phyloP scores from a whole-genome alignment of 2,888 invertebrate genomes.

The Xylota segnis region DNA sequence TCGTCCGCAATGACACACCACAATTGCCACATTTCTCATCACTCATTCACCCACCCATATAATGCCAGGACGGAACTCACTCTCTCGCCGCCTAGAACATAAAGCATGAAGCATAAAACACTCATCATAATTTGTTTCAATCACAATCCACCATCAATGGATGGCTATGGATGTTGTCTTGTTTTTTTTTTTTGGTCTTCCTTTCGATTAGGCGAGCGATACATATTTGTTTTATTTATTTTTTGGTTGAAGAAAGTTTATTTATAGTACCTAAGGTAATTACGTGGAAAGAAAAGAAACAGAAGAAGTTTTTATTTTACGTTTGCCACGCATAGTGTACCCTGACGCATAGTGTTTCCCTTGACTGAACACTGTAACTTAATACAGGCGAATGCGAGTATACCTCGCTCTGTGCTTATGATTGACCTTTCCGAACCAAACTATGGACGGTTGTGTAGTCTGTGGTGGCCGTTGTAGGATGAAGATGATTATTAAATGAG shows the following conservation, averaged over 20 bases:
- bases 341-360: conserved; percentile 21
- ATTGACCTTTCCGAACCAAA: conserved; percentile 64
- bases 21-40: conserved; percentile 71
- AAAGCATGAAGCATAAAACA: conserved; percentile 72
- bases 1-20: conserved; percentile 53
- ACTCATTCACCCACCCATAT: conserved; percentile 62
- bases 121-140: conserved; percentile 76
- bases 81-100: conserved; percentile 54
- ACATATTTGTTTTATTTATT: background rate
- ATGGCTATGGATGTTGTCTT: conserved; percentile 22
- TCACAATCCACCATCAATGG: conserved; percentile 69
- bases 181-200: conserved; percentile 40
- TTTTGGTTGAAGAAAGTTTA: conserved; percentile 30
- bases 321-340: conserved; percentile 47
- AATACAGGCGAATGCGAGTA: conserved; percentile 24
- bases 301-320: conserved; percentile 40
- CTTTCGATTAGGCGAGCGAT: conserved; percentile 31
- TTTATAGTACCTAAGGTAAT: conserved; percentile 71
- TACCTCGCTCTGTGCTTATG: conserved; percentile 47
- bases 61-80: conserved; percentile 26
- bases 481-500: conserved; percentile 63
- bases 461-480: conserved; percentile 42
- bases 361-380: conserved; percentile 47
- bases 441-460: conserved; percentile 20
- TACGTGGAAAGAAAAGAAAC: conserved; percentile 53